A percentile compares a stretch with the other conserved stretches of the same genome.
phyloP scores from a whole-genome alignment of 2,797 vertebrate genomes.

The Loris lydekkerianus region DNA sequence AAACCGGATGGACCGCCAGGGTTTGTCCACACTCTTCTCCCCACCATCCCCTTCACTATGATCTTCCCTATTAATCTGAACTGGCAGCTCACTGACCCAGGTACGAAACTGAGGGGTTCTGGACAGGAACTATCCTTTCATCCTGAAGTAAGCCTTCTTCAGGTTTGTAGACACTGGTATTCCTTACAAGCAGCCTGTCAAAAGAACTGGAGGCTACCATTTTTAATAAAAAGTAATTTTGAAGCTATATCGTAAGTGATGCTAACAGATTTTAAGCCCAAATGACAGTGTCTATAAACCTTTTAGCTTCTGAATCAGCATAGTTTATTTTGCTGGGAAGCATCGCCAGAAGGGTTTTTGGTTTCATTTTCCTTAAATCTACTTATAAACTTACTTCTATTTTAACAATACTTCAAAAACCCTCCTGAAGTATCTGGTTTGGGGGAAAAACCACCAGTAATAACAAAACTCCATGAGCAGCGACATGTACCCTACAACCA shows the following conservation, averaged over 20 bases:
- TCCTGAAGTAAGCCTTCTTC: not conserved
- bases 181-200: not conserved
- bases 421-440: not conserved
- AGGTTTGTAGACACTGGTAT: not conserved
- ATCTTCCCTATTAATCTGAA: not conserved
- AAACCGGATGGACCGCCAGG: not conserved
- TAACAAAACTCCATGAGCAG: not conserved
- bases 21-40: not conserved
- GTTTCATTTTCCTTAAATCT: constrained; percentile 51
- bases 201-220: constrained; percentile 29
- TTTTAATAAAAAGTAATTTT: constrained; percentile 49
- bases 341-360: not conserved
- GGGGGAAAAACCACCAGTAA: not conserved
- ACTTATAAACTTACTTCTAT: constrained; percentile 48
- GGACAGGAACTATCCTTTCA: not conserved
- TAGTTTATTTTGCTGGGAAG: constrained; percentile 43
- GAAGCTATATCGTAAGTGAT: not conserved
- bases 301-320: constrained; percentile 36
- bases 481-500: not conserved
- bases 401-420: constrained; percentile 38
- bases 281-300: not conserved
- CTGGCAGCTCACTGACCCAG: not conserved
- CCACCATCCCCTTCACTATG: no score
- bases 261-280: not conserved
- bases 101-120: not conserved